These are phyloP conservation scores for Synaphobranchus kaupii DNA, from an alignment of 2,797 vertebrate species.

Conservation along the genomic window DNA sequence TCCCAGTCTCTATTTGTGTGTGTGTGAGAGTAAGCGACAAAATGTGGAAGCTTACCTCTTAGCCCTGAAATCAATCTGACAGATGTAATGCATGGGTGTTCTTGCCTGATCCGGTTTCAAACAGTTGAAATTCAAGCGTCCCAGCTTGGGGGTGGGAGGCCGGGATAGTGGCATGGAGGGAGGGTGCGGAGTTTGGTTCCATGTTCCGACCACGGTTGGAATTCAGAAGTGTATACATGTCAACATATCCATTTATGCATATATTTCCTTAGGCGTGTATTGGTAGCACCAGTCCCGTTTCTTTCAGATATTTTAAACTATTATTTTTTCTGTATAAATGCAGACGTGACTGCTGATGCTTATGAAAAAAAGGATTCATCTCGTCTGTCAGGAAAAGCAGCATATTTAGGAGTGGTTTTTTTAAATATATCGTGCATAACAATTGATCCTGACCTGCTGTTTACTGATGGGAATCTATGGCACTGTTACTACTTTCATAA, in stretches of 20 bases:
- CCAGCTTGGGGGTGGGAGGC: neutral
- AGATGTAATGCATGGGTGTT: slow-evolving; percentile 31
- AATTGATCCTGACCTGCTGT: neutral
- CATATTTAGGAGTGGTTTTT: neutral
- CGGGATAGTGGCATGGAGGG: neutral
- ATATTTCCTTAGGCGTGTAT: neutral
- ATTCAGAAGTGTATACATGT: neutral
- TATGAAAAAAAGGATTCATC: neutral
- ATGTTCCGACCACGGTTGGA: neutral
- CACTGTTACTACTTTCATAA: neutral
- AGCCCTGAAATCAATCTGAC: slow-evolving; percentile 35
- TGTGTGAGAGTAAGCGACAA: slow-evolving; percentile 30
- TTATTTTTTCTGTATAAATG: neutral
- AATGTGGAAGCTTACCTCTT: slow-evolving; percentile 40
- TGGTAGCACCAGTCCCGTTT: neutral
- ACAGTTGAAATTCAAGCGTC: slow-evolving; percentile 24
- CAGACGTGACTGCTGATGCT: neutral
- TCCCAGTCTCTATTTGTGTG: slow-evolving; percentile 31
- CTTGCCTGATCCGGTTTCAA: slow-evolving; percentile 26
- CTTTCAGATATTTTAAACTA: neutral
- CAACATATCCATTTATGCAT: neutral
- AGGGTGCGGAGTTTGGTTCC: neutral
- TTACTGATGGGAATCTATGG: neutral
- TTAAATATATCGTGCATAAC: neutral
- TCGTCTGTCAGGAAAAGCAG: neutral